Conservation (phyloP, 1,140 invertebrate species). For the Alviniconcha marisindica region DNA sequence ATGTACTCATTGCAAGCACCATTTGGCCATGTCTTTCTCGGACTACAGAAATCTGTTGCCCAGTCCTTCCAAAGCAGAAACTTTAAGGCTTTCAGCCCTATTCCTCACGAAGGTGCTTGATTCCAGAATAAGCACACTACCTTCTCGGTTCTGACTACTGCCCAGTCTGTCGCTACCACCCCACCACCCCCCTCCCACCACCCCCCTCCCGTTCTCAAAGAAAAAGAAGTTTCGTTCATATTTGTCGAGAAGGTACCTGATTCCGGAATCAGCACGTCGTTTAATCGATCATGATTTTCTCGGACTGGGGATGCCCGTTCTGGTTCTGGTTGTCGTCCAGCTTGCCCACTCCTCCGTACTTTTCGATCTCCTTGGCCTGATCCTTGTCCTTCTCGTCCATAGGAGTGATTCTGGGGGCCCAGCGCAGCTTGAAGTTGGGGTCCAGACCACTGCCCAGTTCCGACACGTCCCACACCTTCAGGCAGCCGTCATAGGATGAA, state of each 20-base stretch:
- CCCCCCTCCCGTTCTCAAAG: not conserved
- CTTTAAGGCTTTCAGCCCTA: not conserved
- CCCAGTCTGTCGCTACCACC: not conserved
- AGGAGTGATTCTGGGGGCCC: not conserved
- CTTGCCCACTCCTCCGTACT: slow-evolving; percentile 47
- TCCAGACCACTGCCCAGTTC: slow-evolving; percentile 51
- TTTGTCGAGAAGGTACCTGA: no score
- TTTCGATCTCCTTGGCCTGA: slow-evolving; percentile 59
- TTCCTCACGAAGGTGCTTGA: not conserved
- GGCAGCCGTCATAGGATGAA: slow-evolving; percentile 74
- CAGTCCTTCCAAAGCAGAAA: not conserved
- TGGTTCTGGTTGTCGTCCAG: slow-evolving; percentile 60
- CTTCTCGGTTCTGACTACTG: no score
- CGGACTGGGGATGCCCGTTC: slow-evolving; percentile 33
- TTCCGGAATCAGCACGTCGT: not conserved
- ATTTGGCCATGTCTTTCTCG: no score
- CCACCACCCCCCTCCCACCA: not conserved
- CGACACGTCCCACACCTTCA: slow-evolving; percentile 75
- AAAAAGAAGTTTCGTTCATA: no score
- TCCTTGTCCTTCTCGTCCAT: slow-evolving; percentile 58
- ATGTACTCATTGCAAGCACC: no score
- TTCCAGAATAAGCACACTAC: not conserved
- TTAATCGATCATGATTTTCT: slow-evolving; percentile 63
- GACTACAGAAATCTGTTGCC: no score
- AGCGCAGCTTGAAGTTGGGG: slow-evolving; percentile 40